phyloP scores from a whole-genome alignment of 2,888 invertebrate genomes.

The Gryllus longicercus region DNA sequence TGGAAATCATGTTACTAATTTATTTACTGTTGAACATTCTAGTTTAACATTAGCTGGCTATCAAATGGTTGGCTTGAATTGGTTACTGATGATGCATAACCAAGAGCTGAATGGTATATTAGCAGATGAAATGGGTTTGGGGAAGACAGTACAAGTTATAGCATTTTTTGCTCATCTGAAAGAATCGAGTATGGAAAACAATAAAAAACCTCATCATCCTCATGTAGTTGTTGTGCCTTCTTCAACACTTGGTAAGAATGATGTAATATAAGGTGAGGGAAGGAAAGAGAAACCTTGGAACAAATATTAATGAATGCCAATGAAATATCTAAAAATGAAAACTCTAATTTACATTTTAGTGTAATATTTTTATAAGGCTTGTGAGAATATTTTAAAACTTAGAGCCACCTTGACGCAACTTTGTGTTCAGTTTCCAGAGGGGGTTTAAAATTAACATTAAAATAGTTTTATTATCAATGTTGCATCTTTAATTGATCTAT shows the following conservation, averaged over 20 bases:
- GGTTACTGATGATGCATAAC: constrained; percentile 84
- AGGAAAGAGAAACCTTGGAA: constrained; percentile 2
- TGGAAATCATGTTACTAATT: not conserved
- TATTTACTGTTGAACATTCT: constrained; percentile 38
- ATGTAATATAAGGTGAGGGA: not conserved
- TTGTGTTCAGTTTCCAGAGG: too few relatives aligned
- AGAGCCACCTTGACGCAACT: too few relatives aligned
- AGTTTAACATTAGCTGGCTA: constrained; percentile 79
- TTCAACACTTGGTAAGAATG: constrained; percentile 79
- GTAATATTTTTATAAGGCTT: too few relatives aligned
- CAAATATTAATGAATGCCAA: constrained; percentile 20
- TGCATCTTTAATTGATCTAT: too few relatives aligned
- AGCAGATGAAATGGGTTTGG: constrained; percentile 96
- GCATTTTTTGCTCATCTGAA: constrained; percentile 86
- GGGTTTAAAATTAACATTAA: too few relatives aligned
- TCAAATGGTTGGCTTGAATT: constrained; percentile 86
- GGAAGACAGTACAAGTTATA: constrained; percentile 92
- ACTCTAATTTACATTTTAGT: too few relatives aligned
- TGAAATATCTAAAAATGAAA: not conserved
- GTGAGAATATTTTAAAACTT: too few relatives aligned
- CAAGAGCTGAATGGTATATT: constrained; percentile 90
- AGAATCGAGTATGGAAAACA: constrained; percentile 62
- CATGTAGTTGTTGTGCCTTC: constrained; percentile 95
- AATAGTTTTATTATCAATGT: too few relatives aligned
- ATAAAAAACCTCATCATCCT: constrained; percentile 49